phyloP scores from a whole-genome alignment of 35 echinoderm and acorn worm genomes.

The Apostichopus parvimensis region DNA sequence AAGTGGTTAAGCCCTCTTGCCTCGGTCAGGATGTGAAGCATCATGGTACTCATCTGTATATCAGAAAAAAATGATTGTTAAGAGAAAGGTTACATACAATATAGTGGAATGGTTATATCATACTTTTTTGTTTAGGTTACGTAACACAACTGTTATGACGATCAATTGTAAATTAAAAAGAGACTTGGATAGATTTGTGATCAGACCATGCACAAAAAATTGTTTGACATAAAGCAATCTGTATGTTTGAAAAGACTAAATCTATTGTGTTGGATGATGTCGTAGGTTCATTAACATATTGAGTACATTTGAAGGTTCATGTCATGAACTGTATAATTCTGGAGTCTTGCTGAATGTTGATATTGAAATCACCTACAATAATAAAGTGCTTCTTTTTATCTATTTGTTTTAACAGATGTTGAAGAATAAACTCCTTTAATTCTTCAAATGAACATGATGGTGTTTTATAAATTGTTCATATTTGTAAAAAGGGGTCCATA shows the following conservation, averaged over 20 bases:
- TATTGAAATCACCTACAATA: constrained; percentile 9
- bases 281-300: neutral
- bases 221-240: neutral
- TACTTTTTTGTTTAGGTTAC: neutral
- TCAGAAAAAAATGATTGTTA: neutral
- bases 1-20: neutral
- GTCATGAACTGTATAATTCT: neutral
- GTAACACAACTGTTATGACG: neutral
- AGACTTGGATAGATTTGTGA: neutral
- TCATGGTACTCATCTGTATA: too few species aligned
- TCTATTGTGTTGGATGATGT: neutral
- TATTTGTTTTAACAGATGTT: neutral
- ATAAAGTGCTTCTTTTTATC: neutral
- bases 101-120: neutral
- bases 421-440: neutral
- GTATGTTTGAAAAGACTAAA: neutral
- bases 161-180: neutral
- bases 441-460: constrained; percentile 12
- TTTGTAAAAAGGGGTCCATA: neutral
- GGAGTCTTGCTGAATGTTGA: neutral
- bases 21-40: neutral
- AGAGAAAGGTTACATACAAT: too few species aligned
- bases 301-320: neutral
- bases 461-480: neutral
- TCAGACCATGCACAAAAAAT: constrained; percentile 28